A percentile compares a stretch with the other conserved stretches of the same genome.
phyloP scores from a whole-genome alignment of 2,113 vertebrate species.

The Colistium nudipinnis region DNA sequence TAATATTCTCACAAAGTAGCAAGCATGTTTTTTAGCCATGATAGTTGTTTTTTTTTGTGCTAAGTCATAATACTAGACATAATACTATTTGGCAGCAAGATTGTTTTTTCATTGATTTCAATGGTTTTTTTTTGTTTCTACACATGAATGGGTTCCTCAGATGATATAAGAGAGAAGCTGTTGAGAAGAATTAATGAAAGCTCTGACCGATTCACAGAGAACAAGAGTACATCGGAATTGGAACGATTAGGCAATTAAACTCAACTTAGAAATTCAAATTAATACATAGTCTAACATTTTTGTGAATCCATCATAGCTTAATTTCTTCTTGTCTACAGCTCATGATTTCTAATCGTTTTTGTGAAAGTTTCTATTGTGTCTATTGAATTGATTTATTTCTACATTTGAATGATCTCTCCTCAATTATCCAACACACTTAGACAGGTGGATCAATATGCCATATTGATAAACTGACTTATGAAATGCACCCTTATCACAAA shows the following conservation, averaged over 20 bases:
- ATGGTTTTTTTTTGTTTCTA: too few species aligned
- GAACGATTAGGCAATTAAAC: constrained; percentile 10
- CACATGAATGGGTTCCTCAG: too few species aligned
- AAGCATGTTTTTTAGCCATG: too few species aligned
- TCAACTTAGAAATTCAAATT: neutral
- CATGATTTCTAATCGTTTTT: neutral
- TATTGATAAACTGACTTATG: neutral
- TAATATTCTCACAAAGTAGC: too few species aligned
- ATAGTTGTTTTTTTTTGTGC: too few species aligned
- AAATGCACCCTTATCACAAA: neutral
- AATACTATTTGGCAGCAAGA: constrained; percentile 2
- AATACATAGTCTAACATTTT: too few species aligned
- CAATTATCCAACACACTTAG: too few species aligned
- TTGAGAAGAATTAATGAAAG: constrained; percentile 16
- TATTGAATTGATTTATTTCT: too few species aligned
- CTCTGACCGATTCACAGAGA: neutral
- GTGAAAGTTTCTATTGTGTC: neutral
- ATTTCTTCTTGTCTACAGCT: neutral
- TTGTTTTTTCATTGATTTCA: constrained; percentile 18
- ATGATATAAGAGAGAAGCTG: constrained; percentile 1
- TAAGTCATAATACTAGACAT: neutral
- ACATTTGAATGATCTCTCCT: too few species aligned
- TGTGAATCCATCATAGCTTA: neutral
- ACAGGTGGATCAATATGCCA: too few species aligned
- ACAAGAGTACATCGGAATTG: constrained; percentile 7